Percentiles rank a stretch among this genome's conserved stretches.
Evolutionary conservation across 1,140 invertebrate species (phyloP).

Genomic region (Hylaeus volcanicus): DNA sequence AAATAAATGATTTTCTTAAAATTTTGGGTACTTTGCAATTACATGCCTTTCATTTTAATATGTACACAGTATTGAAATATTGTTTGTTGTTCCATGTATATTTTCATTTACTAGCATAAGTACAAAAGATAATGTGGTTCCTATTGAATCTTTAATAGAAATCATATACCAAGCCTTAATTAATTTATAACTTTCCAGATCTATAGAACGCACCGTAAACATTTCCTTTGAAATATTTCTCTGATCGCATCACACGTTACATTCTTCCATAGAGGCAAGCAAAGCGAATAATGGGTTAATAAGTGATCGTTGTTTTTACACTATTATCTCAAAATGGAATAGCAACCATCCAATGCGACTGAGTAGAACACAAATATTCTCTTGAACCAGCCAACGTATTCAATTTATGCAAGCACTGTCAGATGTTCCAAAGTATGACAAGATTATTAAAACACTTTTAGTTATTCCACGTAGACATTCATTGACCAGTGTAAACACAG

Average conservation of each 20-base stretch:
- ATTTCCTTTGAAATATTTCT: conserved; percentile 2
- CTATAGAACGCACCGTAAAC: conserved; percentile 33
- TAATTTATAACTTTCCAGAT: conserved; percentile 25
- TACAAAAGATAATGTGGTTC: background rate
- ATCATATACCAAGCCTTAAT: conserved; percentile 17
- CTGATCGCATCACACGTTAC: background rate
- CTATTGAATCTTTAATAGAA: background rate
- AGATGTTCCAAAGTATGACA: conserved; percentile 10
- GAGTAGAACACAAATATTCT: conserved; percentile 6
- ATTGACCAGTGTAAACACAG: no score
- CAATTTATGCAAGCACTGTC: conserved; percentile 29
- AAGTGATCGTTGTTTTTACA: conserved; percentile 17
- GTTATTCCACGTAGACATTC: no score
- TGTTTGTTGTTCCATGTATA: background rate
- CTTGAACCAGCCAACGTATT: background rate
- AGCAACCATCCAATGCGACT: background rate
- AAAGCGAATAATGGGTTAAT: conserved; percentile 1
- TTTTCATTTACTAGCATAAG: background rate
- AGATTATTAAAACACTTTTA: no score
- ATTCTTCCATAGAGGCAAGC: background rate
- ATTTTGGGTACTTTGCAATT: background rate
- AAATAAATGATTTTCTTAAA: background rate
- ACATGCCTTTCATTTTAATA: conserved; percentile 22
- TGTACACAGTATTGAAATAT: background rate
- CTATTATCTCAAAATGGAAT: conserved; percentile 20